These are phyloP conservation scores for Porites evermanni DNA, from an alignment of 92 coral and sea anemone species.

Conservation along the genomic window DNA sequence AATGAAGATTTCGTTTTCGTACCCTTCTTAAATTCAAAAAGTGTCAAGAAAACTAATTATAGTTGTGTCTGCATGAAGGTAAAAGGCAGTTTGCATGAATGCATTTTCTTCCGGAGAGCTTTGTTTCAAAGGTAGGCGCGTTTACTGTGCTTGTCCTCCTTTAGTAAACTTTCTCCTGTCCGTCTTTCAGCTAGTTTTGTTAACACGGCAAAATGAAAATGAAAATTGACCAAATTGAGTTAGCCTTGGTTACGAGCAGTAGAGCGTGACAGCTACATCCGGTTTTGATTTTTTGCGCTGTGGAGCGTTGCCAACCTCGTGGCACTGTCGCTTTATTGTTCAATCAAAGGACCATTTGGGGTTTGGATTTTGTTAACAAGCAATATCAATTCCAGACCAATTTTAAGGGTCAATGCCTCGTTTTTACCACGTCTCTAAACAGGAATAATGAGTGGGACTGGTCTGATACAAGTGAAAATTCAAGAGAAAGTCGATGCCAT, in stretches of 20 bases:
- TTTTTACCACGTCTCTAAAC: background rate
- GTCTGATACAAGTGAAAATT: background rate
- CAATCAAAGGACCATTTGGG: no score
- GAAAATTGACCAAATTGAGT: background rate
- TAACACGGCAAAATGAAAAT: background rate
- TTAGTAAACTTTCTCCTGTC: no score
- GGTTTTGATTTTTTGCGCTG: background rate
- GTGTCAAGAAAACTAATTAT: no score
- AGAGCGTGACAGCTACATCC: background rate
- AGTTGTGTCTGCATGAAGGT: no score
- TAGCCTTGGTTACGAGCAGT: background rate
- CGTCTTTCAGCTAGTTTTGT: background rate
- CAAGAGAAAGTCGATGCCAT: no score
- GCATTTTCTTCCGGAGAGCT: no score
- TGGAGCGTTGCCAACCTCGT: background rate
- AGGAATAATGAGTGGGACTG: conserved; percentile 5
- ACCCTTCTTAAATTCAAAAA: no score
- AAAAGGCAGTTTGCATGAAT: no score
- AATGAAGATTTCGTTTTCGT: no score
- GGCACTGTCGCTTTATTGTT: background rate
- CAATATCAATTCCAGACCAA: conserved; percentile 7
- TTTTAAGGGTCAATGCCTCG: conserved; percentile 6
- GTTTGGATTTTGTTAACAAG: background rate
- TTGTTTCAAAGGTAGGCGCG: no score
- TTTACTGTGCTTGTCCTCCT: no score